Base-by-base conservation (phyloP, 1,140 invertebrate genomes). In the Zelostemma sp. region DNA sequence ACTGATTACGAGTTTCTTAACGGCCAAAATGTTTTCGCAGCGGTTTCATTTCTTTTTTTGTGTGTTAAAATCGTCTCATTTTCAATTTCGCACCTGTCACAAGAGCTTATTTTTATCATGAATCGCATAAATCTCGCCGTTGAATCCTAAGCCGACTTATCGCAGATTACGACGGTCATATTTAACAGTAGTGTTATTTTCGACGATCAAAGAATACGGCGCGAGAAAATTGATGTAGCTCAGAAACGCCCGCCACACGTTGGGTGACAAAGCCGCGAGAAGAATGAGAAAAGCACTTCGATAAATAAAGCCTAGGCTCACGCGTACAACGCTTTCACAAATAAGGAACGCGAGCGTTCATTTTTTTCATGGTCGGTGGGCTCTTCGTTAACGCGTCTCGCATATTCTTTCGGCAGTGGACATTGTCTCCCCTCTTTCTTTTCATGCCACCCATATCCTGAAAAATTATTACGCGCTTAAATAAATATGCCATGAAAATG, bases 381-480 rank as follows among this genome's bases (percentile, higher is more conserved):
- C 46, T 16, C 50, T 70, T 76, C 73, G 74, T 76, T 76, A 76
- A 76, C 74, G 59, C 53, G 51, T 51, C 50, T 62, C 54, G 63
- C 47, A 69, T 73, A 70, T 68, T 68, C 51, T 47, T 31, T 46
- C 25, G 50, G 35, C 21, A 35, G 14, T 14, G 19, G 21, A 19
- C 16, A 14, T 40, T 40, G 19, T 40, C 33, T 40, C 17, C 9
- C 12, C 38, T 9, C n/a, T n/a, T 51, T 38, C 31, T 19, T 49
- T 57, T 38, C 14, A 47, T n/a, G 8, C 9, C 31, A 18, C 35
- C 25, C 40, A 15, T 19, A 33, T 51, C 8, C 47, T 17, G 38
- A 60, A 16, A 41, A 59, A 59, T 59, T 59, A 47, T n/a, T 15
- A 38, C 1, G 31, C n/a, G n/a, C n/a, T n/a, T n/a, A n/a, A n/a